Evolutionary conservation across 2,113 vertebrate genomes (phyloP), one percentile per base, ranked within the genome.

Genomic region (Hucho hucho): DNA sequence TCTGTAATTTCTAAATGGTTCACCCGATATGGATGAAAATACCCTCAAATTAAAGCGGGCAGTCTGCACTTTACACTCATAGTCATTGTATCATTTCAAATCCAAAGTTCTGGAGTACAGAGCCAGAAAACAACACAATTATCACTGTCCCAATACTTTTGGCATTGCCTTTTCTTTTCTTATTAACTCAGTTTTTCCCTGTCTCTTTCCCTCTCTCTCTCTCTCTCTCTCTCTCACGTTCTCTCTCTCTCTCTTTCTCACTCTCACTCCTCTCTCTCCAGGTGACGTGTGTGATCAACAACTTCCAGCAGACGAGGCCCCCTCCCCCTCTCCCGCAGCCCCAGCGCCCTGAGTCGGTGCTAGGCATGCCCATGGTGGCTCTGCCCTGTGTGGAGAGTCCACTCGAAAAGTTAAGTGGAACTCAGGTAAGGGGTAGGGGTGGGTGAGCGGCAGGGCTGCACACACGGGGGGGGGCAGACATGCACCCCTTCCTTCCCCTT

Each of bases 371-470:
- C 14, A 92, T 93, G 87, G 87, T 94, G 81, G 84, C 91, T 4
- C 82, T 93, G 76, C 91, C 94, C 78, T 93, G 93, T 6, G 82
- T 95, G 80, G 93, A 95, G 78, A 95, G 90, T 91, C 94, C 95
- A 92, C 92, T 96, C 61, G 95, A 96, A 95, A 96, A 97, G 93
- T 94, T 96, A 94, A 95, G 94, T 94, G 93, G 93, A 79, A 86
- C 93, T 92, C 95, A 96, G 95, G 95, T 97, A 94, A 96, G 95
- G 88, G 92, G 91, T 73, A 75, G 79, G 73, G 79, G 78, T 26
- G 81, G 79, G 83, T 77, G 84, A 75, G 75, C 76, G 78, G 79
- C 65, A 83, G 49, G 59, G 61, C 77, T 70, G 61, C 65, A 32
- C 69, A 76, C 75, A 73, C 78, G 24, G 25, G 16, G 28, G 28